Conservation (phyloP, 2,888 invertebrate genomes). For the Ischnura elegans region DNA sequence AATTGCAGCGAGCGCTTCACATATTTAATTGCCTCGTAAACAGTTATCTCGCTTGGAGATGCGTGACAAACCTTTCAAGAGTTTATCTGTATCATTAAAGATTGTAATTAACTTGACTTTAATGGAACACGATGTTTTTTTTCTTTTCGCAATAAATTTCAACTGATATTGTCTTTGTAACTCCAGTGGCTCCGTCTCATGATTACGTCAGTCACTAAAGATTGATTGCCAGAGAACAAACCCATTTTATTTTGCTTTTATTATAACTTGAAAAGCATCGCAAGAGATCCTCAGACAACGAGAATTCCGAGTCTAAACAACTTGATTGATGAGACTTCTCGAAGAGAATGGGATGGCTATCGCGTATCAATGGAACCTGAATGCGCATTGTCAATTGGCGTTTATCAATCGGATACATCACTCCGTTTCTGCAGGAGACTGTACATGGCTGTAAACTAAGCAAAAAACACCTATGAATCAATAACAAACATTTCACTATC, state of each 20-base stretch:
- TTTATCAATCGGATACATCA: slow-evolving; percentile 18
- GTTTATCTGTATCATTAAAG: neutral
- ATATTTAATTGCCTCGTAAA: too few relatives aligned
- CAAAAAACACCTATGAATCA: too few relatives aligned
- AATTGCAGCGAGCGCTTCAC: too few relatives aligned
- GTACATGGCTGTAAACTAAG: neutral
- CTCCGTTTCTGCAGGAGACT: neutral
- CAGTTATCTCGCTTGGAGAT: too few relatives aligned
- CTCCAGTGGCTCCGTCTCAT: neutral
- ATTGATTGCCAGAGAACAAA: neutral
- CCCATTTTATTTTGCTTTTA: neutral
- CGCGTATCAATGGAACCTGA: neutral
- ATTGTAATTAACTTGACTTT: neutral
- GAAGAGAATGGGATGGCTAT: neutral
- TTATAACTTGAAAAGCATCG: neutral
- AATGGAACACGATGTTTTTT: neutral
- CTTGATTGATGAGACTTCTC: neutral
- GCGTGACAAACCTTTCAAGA: too few relatives aligned
- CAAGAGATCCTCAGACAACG: neutral
- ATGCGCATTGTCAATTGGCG: neutral
- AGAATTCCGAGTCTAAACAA: neutral
- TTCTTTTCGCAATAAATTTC: neutral
- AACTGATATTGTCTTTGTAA: neutral
- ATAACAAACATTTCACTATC: too few relatives aligned
- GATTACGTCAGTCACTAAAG: neutral